Percentiles rank a stretch among this genome's conserved stretches.
These are phyloP conservation scores for Latrodectus geometricus DNA, from an alignment of 1,140 invertebrate genomes.

Conservation along the genomic window DNA sequence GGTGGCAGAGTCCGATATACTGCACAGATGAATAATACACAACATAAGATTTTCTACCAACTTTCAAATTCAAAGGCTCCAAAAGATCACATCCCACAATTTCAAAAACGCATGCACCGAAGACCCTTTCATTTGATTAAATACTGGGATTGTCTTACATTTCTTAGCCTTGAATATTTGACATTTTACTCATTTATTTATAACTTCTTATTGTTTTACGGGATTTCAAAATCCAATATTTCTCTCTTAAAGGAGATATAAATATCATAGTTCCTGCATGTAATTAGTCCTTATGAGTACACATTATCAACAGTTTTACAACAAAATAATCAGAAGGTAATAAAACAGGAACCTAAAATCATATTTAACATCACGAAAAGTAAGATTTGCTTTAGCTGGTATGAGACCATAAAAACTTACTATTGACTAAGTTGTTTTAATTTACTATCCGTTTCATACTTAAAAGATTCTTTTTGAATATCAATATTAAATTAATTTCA, in stretches of 20 bases:
- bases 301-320: slow-evolving; percentile 20
- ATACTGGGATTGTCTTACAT: background rate
- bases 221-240: slow-evolving; percentile 41
- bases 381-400: slow-evolving; percentile 19
- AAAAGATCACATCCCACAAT: slow-evolving; percentile 20
- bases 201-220: slow-evolving; percentile 25
- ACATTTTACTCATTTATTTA: slow-evolving; percentile 24
- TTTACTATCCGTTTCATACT: background rate
- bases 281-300: background rate
- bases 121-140: slow-evolving; percentile 12
- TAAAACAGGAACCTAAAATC: background rate
- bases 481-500: background rate
- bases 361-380: background rate
- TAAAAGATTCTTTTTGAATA: background rate
- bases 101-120: background rate
- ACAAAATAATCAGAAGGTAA: slow-evolving; percentile 15
- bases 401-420: background rate
- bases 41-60: slow-evolving; percentile 67
- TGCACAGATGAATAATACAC: slow-evolving; percentile 70
- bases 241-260: slow-evolving; percentile 13
- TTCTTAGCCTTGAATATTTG: too few species aligned
- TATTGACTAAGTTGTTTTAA: background rate
- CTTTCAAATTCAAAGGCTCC: slow-evolving; percentile 65
- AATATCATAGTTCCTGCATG: background rate
- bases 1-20: slow-evolving; percentile 69